phyloP scores from a whole-genome alignment of 2,113 vertebrate genomes.

The Amphilophus citrinellus region DNA sequence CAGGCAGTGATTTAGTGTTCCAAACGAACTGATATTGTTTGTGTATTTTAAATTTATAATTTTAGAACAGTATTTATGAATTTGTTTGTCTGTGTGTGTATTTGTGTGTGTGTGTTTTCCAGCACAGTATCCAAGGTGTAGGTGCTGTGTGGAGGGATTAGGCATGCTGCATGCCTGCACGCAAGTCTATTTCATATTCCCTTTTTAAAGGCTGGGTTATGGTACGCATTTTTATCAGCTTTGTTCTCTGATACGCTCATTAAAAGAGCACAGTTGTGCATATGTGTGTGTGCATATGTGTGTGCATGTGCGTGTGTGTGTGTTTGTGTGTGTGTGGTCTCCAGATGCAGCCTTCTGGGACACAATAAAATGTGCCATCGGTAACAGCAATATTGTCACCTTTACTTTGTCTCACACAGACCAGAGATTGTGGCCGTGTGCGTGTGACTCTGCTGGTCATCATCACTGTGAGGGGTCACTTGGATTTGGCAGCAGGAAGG shows the following conservation, averaged over 20 bases:
- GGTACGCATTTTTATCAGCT: conserved; percentile 78
- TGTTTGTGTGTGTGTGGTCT: conserved; percentile 31
- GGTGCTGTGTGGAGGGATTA: conserved; percentile 60
- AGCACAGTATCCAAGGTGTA: conserved; percentile 38
- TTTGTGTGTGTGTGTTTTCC: background rate
- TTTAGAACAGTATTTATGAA: background rate
- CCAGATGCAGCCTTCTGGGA: conserved; percentile 43
- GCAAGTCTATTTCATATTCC: conserved; percentile 74
- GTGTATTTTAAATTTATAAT: conserved; percentile 17
- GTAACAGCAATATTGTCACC: conserved; percentile 25
- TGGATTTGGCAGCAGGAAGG: conserved; percentile 21
- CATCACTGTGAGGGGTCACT: conserved; percentile 6
- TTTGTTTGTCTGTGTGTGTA: background rate
- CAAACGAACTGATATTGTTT: background rate
- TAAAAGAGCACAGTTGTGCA: conserved; percentile 57
- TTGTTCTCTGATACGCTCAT: conserved; percentile 76
- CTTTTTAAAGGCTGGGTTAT: conserved; percentile 72
- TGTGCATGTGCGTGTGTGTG: background rate
- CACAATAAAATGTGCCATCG: conserved; percentile 34
- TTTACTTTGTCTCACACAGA: conserved; percentile 16
- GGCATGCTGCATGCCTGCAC: conserved; percentile 61
- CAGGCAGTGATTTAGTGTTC: background rate
- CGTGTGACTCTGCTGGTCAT: conserved; percentile 37
- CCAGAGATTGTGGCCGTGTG: conserved; percentile 11
- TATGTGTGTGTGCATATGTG: conserved; percentile 2